These are phyloP conservation scores for Oscheius myriophilus DNA, from an alignment of 2,888 invertebrate species.

Conservation along the genomic window DNA sequence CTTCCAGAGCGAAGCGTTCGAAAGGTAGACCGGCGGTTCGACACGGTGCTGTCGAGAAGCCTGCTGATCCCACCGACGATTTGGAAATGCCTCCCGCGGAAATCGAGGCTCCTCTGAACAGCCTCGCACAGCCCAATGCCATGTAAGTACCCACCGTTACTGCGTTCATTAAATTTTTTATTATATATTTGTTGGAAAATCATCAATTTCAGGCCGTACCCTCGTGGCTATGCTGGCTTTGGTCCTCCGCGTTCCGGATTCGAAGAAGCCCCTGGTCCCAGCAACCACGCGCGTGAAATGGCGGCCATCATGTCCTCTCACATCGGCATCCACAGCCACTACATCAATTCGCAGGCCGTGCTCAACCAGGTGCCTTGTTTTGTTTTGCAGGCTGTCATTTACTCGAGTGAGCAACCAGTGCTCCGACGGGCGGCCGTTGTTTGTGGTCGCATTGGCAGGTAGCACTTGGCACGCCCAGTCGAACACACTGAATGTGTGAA, in stretches of 20 bases:
- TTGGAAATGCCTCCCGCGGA: background rate
- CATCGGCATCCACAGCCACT: constrained; percentile 17
- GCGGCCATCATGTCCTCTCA: constrained; percentile 17
- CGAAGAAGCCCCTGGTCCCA: background rate
- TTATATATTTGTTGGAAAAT: no score
- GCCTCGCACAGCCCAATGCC: background rate
- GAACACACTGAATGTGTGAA: no score
- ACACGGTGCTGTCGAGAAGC: no score
- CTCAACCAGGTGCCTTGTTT: constrained; percentile 22
- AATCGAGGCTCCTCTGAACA: background rate
- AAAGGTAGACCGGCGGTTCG: no score
- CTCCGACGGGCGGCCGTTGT: background rate
- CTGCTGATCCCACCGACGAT: background rate
- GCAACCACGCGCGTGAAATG: constrained; percentile 4
- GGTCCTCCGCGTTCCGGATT: no score
- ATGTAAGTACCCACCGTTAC: no score
- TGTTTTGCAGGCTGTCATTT: background rate
- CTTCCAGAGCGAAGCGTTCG: no score
- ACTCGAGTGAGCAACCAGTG: background rate
- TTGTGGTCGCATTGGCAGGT: background rate
- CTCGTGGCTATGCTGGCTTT: no score
- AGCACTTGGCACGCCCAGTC: constrained; percentile 1
- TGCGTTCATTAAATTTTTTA: no score
- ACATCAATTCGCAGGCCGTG: constrained; percentile 16
- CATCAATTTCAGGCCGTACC: no score